phyloP scores from a whole-genome alignment of 1,140 invertebrate species.

The Drosophila fuyamai region DNA sequence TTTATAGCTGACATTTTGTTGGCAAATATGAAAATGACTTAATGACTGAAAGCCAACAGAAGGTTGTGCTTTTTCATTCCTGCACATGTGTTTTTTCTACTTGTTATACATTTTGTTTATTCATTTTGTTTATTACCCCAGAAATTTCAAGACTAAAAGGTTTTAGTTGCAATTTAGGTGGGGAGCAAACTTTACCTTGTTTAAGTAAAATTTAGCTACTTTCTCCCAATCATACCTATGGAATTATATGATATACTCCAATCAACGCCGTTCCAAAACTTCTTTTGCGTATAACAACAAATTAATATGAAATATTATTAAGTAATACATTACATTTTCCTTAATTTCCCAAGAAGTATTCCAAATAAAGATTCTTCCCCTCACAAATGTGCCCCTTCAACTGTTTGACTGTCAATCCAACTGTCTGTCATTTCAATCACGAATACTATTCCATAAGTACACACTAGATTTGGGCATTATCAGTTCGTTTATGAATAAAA shows the following conservation, averaged over 20 bases:
- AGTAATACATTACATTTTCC: too few relatives aligned
- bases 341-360: too few relatives aligned
- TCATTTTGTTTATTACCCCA: not conserved
- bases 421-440: conserved; percentile 42
- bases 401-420: conserved; percentile 38
- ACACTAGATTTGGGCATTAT: conserved; percentile 29
- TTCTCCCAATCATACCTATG: too few relatives aligned
- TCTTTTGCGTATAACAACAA: too few relatives aligned
- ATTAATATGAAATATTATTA: not conserved
- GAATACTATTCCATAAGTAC: conserved; percentile 37
- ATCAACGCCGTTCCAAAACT: too few relatives aligned
- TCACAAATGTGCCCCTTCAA: conserved; percentile 13
- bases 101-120: not conserved
- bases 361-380: not conserved
- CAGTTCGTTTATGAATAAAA: conserved; percentile 51
- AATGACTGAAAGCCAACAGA: conserved; percentile 60
- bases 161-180: not conserved
- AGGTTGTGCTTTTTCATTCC: conserved; percentile 34
- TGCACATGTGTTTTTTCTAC: not conserved
- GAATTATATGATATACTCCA: too few relatives aligned
- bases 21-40: conserved; percentile 73
- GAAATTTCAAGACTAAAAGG: not conserved
- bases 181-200: too few relatives aligned
- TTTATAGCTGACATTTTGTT: conserved; percentile 68
- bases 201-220: too few relatives aligned